Percentiles rank a stretch among this genome's conserved stretches.
phyloP scores from a whole-genome alignment of 2,888 invertebrate genomes.

The Lochmaea crataegi region DNA sequence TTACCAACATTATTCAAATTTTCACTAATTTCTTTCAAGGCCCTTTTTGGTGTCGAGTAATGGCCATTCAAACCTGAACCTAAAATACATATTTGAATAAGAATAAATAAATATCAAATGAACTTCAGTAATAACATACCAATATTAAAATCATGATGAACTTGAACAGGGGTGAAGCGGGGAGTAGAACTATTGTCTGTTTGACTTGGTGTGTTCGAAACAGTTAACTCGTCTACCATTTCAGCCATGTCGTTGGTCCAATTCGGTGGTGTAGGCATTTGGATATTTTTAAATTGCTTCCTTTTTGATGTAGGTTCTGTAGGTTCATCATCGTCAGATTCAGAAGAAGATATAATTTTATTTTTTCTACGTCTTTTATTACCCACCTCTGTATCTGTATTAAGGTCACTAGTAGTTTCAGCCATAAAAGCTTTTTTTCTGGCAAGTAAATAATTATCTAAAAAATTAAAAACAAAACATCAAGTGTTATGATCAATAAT shows the following conservation, averaged over 20 bases:
- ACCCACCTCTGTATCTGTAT: slow-evolving; percentile 20
- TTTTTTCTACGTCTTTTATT: slow-evolving; percentile 15
- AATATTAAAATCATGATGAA: neutral
- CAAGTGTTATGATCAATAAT: neutral
- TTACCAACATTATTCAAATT: neutral
- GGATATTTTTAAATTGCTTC: slow-evolving; percentile 8
- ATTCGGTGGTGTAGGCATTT: slow-evolving; percentile 16
- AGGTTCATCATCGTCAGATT: neutral
- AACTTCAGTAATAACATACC: neutral
- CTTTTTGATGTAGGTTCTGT: neutral
- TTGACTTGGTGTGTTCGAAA: neutral
- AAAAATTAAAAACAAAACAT: neutral
- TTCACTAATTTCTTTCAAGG: neutral
- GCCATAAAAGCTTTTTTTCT: slow-evolving; percentile 19
- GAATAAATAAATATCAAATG: neutral
- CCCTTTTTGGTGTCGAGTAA: neutral
- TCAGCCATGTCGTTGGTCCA: slow-evolving; percentile 12
- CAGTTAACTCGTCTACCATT: neutral
- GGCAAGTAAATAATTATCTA: slow-evolving; percentile 18
- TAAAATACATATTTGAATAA: neutral
- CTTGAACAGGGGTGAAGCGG: neutral
- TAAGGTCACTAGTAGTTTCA: slow-evolving; percentile 21
- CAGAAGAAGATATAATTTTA: neutral
- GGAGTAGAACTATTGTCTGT: neutral
- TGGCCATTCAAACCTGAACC: neutral